phyloP scores from a whole-genome alignment of 2,797 vertebrate species.

The Sphaeramia orbicularis region DNA sequence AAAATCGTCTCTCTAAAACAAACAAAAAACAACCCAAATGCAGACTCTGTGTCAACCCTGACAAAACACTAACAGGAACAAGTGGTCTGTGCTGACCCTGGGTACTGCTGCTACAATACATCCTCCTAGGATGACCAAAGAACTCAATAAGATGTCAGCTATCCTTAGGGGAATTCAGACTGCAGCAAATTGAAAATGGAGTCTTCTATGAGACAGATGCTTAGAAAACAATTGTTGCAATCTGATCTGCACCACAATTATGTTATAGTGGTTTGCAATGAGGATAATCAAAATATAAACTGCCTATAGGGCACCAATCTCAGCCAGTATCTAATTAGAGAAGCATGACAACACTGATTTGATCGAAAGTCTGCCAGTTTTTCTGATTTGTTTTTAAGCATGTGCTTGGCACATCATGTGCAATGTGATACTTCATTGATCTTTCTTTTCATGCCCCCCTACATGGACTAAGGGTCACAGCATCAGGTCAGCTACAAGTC shows the following conservation, averaged over 20 bases:
- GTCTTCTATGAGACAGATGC: constrained; percentile 49
- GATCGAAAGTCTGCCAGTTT: constrained; percentile 28
- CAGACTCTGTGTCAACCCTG: constrained; percentile 12
- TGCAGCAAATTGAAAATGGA: constrained; percentile 47
- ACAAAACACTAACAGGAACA: constrained; percentile 20
- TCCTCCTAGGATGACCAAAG: constrained; percentile 45
- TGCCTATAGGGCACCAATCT: constrained; percentile 41
- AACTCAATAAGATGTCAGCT: constrained; percentile 46
- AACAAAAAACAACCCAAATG: constrained; percentile 15
- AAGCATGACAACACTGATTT: constrained; percentile 14
- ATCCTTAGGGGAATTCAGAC: constrained; percentile 44
- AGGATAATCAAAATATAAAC: constrained; percentile 36
- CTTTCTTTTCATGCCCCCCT: not conserved
- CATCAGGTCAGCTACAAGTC: constrained; percentile 9
- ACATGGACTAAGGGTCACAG: constrained; percentile 6
- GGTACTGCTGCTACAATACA: constrained; percentile 12
- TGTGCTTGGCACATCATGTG: constrained; percentile 14
- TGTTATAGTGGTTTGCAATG: constrained; percentile 51
- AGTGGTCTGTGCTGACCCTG: not conserved
- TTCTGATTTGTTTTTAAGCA: constrained; percentile 36
- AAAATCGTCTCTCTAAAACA: constrained; percentile 33
- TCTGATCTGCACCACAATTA: constrained; percentile 56
- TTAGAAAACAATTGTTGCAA: constrained; percentile 62
- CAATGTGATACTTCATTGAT: constrained; percentile 43
- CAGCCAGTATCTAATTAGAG: constrained; percentile 28